Percentiles rank a stretch among this genome's conserved stretches.
phyloP scores from a whole-genome alignment of 2,888 invertebrate species.

The Lymantria dispar region DNA sequence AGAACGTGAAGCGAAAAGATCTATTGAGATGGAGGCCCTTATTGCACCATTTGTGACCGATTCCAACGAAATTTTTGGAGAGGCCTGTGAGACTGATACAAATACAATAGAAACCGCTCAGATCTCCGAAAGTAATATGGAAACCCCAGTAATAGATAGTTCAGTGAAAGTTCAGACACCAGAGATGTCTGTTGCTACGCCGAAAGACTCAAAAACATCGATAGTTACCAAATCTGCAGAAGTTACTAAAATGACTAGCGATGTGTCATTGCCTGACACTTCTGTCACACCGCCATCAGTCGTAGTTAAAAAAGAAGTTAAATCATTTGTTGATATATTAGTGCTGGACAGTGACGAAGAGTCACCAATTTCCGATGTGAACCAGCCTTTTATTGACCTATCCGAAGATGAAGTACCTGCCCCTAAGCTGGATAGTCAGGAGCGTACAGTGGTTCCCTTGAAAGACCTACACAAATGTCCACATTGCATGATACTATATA shows the following conservation, averaged over 20 bases:
- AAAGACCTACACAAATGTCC: constrained; percentile 46
- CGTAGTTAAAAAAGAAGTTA: constrained; percentile 42
- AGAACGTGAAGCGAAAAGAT: constrained; percentile 64
- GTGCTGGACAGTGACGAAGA: constrained; percentile 73
- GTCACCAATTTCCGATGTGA: constrained; percentile 9
- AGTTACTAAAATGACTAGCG: background rate
- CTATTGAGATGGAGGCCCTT: constrained; percentile 66
- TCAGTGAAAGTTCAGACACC: background rate
- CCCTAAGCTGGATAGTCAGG: background rate
- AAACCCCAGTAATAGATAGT: background rate
- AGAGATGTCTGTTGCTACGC: background rate
- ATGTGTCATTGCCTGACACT: background rate
- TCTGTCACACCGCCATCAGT: background rate
- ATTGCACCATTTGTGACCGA: constrained; percentile 50
- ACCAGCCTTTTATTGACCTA: constrained; percentile 38
- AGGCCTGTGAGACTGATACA: constrained; percentile 5
- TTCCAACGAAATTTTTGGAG: background rate
- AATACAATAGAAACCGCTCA: background rate
- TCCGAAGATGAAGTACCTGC: constrained; percentile 39
- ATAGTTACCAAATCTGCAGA: background rate
- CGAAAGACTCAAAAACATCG: background rate
- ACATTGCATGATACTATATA: constrained; percentile 37
- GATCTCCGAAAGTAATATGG: background rate
- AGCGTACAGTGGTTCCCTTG: constrained; percentile 11
- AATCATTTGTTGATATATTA: constrained; percentile 29